Evolutionary conservation across 2,113 vertebrate genomes (phyloP), one percentile per base, ranked within the genome.

Genomic region (Leptocoma aspasia): DNA sequence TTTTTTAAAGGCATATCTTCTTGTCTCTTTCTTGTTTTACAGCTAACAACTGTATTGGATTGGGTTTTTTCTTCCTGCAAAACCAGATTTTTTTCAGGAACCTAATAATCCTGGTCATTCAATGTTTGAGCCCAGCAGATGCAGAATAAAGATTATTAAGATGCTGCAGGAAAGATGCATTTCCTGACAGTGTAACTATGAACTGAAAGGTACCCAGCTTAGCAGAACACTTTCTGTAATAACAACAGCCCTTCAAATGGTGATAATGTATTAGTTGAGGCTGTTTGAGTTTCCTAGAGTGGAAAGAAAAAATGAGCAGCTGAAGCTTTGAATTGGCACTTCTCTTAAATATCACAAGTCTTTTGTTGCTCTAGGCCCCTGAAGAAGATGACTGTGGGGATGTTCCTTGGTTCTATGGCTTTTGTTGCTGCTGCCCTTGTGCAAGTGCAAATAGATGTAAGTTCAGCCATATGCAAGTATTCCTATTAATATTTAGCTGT

Each of bases 331-430:
- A 42, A 57, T 26, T 76, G 27, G 15, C 44, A 19, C 28, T 73
- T 83, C 16, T 59, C 30, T 76, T 68, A 71, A 42, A 54, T 65
- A 47, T 86, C 42, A 31, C 0, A 0, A 30, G 9, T 82, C 64
- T 60, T 37, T 50, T 89, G 23, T 64, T 71, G 10, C 44, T 6
- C 26, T 97, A 99, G 99, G 76, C 98, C 99, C 53, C 94, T 99
- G 95, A 99, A 91, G 96, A 99, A 96, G 98, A 99, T 99, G 95
- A 99, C 99, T 2, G 98, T 99, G 13, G 99, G 99, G 10, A 99
- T 99, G 99, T 86, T 99, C 79, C 90, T 99, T 22, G 99, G 99
- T 41, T 97, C 98, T 50, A 57, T 98, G 95, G 99, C 99, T 33
- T 99, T 99, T 61, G 95, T 99, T 82, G 98, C 89, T n/a, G 99